These are phyloP conservation scores for Merluccius polli DNA, from an alignment of 2,797 vertebrate species.

Conservation along the genomic window DNA sequence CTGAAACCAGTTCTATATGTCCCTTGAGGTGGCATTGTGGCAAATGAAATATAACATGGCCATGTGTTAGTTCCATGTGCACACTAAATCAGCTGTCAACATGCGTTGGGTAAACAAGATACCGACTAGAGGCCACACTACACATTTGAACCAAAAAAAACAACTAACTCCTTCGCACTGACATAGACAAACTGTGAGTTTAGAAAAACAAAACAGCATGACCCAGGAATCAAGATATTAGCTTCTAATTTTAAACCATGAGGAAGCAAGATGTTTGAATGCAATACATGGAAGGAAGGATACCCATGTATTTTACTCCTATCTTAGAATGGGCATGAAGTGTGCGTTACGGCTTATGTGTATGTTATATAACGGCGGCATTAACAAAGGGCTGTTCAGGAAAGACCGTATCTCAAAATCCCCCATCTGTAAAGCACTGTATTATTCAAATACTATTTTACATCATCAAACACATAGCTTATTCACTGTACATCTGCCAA, in stretches of 20 bases:
- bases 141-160: not conserved
- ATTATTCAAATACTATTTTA: not conserved
- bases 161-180: not conserved
- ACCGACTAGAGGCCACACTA: not conserved
- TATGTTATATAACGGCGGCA: not conserved
- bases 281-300: not conserved
- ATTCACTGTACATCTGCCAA: slow-evolving; percentile 32
- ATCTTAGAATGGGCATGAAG: not conserved
- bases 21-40: not conserved
- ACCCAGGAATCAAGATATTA: not conserved
- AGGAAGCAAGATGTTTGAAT: not conserved
- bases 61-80: not conserved
- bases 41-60: not conserved
- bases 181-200: slow-evolving; percentile 1
- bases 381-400: not conserved
- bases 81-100: not conserved
- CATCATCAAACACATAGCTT: not conserved
- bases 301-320: not conserved
- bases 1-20: not conserved
- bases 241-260: not conserved
- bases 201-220: too few relatives aligned
- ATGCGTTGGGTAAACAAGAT: not conserved
- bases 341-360: not conserved
- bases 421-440: not conserved
- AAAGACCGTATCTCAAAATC: not conserved